Base-by-base conservation (phyloP, 2,113 vertebrate species). In the Gymnorhina tibicen region DNA sequence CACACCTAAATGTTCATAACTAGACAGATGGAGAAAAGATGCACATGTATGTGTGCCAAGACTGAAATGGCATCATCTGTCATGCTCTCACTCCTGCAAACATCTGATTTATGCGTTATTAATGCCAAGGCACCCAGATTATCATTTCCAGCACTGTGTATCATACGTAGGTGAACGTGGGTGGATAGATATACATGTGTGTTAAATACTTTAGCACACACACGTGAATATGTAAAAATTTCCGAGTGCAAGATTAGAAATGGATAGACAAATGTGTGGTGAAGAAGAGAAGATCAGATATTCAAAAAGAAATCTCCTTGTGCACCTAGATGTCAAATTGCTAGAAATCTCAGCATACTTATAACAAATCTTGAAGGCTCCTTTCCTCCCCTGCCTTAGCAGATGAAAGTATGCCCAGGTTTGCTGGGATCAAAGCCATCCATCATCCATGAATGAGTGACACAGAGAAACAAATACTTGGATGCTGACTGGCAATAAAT, bases 381-480 rank as follows among this genome's bases (percentile, higher is more conserved):
- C 63, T 87, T 80, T 73, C 53, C 21, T 67, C n/a, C n/a, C 18
- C 18, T 50, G 46, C 41, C 41, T 78, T 16, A 5, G 52, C 62
- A 64, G 69, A 52, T 35, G 59, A 62, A 66, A 83, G 20, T 8
- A 7, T 66, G 35, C 21, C 35, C 35, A 42, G 20, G 17, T 32
- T 35, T 11, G 2, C 53, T 55, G 21, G 3, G 1, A 53, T 39
- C 3, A 10, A 60, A 91, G 58, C 75, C 68, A 85, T 26, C 64
- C 64, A 49, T 63, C 79, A 73, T 55, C 79, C 5, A 1, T 16
- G 18, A 42, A 47, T 49, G 77, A 79, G 76, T 13, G 87, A 95
- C 87, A 95, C 44, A 55, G 50, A 28, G 93, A 88, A 85, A 93
- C 74, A 96, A 95, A 91, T 95, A 93, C n/a, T 79, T 96, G 72